Conservation (phyloP, 2,888 invertebrate species). For the Lycophotia porphyrea region DNA sequence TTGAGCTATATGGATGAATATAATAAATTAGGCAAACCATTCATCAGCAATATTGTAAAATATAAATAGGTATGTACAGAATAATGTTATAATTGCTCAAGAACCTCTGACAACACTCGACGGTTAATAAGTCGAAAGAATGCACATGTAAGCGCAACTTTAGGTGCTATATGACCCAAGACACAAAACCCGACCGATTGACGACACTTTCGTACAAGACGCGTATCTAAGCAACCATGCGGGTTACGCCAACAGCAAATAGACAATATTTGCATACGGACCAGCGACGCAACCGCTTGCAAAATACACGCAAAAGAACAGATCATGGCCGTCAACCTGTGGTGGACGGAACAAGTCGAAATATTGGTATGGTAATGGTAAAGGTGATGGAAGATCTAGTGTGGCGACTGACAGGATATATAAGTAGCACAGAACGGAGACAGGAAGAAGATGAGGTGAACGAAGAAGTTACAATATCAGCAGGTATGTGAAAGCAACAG, state of each 20-base stretch:
- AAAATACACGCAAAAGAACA: slow-evolving; percentile 39
- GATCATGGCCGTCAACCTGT: slow-evolving; percentile 5
- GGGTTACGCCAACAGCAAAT: slow-evolving; percentile 37
- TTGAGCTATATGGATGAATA: not conserved
- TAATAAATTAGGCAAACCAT: not conserved
- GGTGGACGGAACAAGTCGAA: not conserved
- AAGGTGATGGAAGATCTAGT: not conserved
- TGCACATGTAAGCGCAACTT: not conserved
- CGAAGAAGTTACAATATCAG: not conserved
- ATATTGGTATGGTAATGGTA: not conserved
- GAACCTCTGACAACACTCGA: not conserved
- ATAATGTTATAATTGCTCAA: not conserved
- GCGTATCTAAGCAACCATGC: slow-evolving; percentile 30
- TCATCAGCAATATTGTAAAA: not conserved
- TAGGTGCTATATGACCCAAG: not conserved
- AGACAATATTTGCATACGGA: slow-evolving; percentile 57
- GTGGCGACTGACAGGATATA: not conserved
- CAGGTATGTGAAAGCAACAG: not conserved
- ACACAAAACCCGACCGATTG: not conserved
- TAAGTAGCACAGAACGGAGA: not conserved
- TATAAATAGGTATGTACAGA: not conserved
- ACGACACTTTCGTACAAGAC: slow-evolving; percentile 21
- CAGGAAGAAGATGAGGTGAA: not conserved
- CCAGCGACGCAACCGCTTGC: slow-evolving; percentile 52
- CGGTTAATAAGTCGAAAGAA: not conserved